Conservation (phyloP, 2,888 invertebrate genomes). For the Pimpla rufipes region DNA sequence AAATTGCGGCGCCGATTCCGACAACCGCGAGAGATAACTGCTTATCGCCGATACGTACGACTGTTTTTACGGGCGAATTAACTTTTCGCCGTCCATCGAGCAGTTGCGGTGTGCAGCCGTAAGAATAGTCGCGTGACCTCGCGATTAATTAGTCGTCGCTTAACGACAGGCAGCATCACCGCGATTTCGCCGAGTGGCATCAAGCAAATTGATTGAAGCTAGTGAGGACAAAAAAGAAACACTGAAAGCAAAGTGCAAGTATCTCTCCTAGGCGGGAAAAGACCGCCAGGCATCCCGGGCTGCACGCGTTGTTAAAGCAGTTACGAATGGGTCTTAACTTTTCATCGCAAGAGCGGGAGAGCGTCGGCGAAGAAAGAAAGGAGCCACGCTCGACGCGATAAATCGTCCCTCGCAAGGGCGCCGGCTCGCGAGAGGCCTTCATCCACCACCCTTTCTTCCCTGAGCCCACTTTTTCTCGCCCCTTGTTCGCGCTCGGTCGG, state of each 20-base stretch:
- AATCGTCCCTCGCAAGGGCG: constrained; percentile 33
- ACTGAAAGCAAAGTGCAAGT: neutral
- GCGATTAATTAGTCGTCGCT: too few species aligned
- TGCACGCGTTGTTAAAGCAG: constrained; percentile 56
- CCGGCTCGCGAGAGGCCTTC: constrained; percentile 26
- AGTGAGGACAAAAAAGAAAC: neutral
- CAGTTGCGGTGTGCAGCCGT: too few species aligned
- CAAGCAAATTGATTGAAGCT: neutral
- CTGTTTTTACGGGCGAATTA: neutral
- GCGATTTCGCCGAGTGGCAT: neutral
- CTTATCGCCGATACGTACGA: too few species aligned
- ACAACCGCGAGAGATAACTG: neutral
- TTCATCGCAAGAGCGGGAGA: constrained; percentile 56
- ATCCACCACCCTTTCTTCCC: constrained; percentile 41
- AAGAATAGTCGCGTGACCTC: too few species aligned
- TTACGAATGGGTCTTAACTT: constrained; percentile 69
- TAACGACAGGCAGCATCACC: too few species aligned
- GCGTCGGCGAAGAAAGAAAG: constrained; percentile 25
- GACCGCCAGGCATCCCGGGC: neutral
- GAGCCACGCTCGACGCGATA: constrained; percentile 36
- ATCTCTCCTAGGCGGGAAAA: neutral
- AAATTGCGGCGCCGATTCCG: neutral
- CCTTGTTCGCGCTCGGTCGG: constrained; percentile 30
- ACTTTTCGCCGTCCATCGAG: neutral
- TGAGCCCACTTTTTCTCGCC: constrained; percentile 33